Percentiles rank a stretch among this genome's conserved stretches.
These are phyloP conservation scores for Noctua janthina DNA, from an alignment of 2,888 invertebrate species.

Conservation along the genomic window DNA sequence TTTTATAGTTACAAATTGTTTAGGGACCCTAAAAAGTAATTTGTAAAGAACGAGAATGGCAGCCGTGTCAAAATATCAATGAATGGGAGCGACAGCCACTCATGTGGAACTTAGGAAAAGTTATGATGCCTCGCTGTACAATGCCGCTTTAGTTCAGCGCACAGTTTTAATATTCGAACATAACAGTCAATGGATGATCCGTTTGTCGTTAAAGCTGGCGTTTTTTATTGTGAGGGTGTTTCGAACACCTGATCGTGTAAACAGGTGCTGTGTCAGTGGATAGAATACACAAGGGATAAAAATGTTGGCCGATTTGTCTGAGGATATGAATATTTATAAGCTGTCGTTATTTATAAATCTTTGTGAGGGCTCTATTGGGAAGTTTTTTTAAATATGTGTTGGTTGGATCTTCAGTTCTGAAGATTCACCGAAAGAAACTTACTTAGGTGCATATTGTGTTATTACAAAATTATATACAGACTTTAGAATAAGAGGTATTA, in stretches of 20 bases:
- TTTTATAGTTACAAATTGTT: constrained; percentile 51
- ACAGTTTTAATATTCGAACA: background rate
- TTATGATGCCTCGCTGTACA: constrained; percentile 8
- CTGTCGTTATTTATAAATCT: constrained; percentile 4
- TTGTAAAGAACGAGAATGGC: constrained; percentile 70
- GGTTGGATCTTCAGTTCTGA: too few relatives aligned
- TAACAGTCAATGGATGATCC: constrained; percentile 60
- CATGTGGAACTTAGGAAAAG: constrained; percentile 32
- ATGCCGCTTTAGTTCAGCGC: constrained; percentile 10
- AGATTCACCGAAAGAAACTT: background rate
- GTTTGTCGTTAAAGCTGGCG: background rate
- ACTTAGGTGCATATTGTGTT: background rate
- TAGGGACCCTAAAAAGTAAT: constrained; percentile 64
- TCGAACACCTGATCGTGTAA: constrained; percentile 79
- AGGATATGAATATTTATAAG: constrained; percentile 64
- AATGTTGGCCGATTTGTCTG: constrained; percentile 66
- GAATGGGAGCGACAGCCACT: constrained; percentile 60
- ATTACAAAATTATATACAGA: background rate
- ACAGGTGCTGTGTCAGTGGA: constrained; percentile 75
- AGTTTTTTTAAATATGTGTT: background rate
- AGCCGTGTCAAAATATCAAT: constrained; percentile 78
- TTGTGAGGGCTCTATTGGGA: constrained; percentile 2
- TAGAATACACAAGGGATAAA: constrained; percentile 61
- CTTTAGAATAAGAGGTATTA: background rate
- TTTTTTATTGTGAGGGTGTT: constrained; percentile 57